phyloP scores from a whole-genome alignment of 2,888 invertebrate species.

The Cheilosia vulpina region DNA sequence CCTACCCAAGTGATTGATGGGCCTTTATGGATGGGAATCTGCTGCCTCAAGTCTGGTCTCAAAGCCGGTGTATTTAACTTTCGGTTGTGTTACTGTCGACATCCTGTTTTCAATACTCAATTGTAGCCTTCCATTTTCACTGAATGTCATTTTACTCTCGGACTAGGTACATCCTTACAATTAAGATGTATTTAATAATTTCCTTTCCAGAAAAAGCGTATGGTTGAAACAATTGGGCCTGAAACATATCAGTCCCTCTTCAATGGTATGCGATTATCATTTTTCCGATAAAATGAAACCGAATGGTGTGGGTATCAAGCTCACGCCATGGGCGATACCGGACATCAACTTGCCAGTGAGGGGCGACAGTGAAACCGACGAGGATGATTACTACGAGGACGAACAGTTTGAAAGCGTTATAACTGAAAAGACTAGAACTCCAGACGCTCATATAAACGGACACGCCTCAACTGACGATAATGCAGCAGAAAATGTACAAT shows the following conservation, averaged over 20 bases:
- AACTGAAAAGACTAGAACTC: not conserved
- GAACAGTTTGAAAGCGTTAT: not conserved
- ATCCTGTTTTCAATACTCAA: no score
- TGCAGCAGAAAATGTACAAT: not conserved
- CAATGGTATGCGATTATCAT: constrained; percentile 48
- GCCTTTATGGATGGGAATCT: no score
- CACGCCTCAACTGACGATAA: not conserved
- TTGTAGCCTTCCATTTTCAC: no score
- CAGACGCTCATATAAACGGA: constrained; percentile 17
- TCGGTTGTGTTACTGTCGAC: no score
- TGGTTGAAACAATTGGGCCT: constrained; percentile 60
- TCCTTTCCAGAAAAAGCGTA: constrained; percentile 39
- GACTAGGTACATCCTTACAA: no score
- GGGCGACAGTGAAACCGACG: not conserved
- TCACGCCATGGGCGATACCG: constrained; percentile 57
- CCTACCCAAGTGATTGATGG: no score
- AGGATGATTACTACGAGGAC: constrained; percentile 7
- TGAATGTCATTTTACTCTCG: no score
- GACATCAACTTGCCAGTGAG: constrained; percentile 49
- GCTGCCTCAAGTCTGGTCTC: no score
- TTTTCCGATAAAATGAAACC: constrained; percentile 54
- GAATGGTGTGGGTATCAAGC: not conserved
- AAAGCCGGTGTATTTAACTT: no score
- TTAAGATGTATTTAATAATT: not conserved
- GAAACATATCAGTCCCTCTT: not conserved